Conservation (phyloP, 1,140 invertebrate species). For the Caenorhabditis tropicalis region DNA sequence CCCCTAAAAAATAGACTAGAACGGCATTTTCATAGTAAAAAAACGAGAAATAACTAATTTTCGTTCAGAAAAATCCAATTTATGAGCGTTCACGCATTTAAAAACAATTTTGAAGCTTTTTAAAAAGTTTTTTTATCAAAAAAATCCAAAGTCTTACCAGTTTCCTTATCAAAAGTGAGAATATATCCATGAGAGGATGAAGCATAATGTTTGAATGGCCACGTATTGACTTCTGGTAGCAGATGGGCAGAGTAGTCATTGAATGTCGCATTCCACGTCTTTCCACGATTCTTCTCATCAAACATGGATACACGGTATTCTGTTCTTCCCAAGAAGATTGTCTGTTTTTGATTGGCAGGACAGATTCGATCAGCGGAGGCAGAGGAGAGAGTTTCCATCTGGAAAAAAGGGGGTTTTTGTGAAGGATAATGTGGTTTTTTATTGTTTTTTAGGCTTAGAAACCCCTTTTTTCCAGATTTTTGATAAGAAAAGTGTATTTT, state of each 20-base stretch:
- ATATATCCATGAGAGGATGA: conserved; percentile 86
- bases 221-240: conserved; percentile 61
- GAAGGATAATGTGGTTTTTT: not conserved
- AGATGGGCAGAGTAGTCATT: conserved; percentile 76
- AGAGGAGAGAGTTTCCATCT: conserved; percentile 71
- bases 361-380: conserved; percentile 78
- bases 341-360: conserved; percentile 73
- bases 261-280: conserved; percentile 94
- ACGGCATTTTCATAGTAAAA: too few relatives aligned
- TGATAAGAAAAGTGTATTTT: too few relatives aligned
- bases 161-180: conserved; percentile 77
- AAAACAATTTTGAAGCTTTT: too few relatives aligned
- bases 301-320: conserved; percentile 95
- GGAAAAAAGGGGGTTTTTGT: not conserved
- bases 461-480: too few relatives aligned
- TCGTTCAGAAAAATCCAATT: too few relatives aligned
- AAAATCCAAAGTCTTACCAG: too few relatives aligned
- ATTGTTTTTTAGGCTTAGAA: too few relatives aligned
- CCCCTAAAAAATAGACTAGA: too few relatives aligned
- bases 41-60: too few relatives aligned
- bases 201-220: conserved; percentile 76
- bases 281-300: conserved; percentile 82
- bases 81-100: too few relatives aligned
- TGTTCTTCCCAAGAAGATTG: conserved; percentile 83
- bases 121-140: too few relatives aligned